Evolutionary conservation across 2,888 invertebrate genomes (phyloP), one percentile per base, ranked within the genome.

Genomic region (Andrena hattorfiana): DNA sequence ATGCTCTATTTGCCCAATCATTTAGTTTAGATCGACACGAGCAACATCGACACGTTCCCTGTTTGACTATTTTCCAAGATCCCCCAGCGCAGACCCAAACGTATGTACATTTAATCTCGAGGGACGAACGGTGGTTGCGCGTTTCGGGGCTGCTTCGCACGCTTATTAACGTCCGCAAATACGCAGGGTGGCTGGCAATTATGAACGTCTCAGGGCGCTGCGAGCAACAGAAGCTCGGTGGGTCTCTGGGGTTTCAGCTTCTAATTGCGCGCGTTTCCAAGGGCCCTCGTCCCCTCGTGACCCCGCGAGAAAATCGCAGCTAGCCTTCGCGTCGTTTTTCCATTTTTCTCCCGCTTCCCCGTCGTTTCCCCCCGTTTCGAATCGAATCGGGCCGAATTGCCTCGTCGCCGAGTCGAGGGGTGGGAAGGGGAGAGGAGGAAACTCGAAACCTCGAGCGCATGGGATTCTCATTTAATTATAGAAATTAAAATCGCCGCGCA

Each of bases 141-240:
- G 72, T 63, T 68, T 56, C 71, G 63, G 48, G 26, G 51, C 30
- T 5, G 28, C 30, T 60, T 35, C 68, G 59, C 68, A 76, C 70
- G 70, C 70, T 81, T 85, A 84, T 85, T 77, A 84, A 84, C 77
- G 72, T 66, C 69, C 49, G 85, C 74, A 75, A 85, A 85, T 75
- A 85, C 42, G 35, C 71, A 59, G n/a, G 30, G 20, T 49, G 59
- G n/a, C 64, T 54, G 42, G 54, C 74, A 80, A 77, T 85, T 85
- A 80, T 77, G 71, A 83, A 69, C 75, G 71, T 74, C 77, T 76
- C 83, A 54, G 70, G 23, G 54, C 26, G 75, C 30, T n/a, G 2
- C 28, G n/a, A 20, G 35, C 26, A 35, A 35, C 49, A 30, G 32
- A n/a, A 71, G 69, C 64, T 20, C 20, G 23, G 10, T 4, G 56